phyloP scores from a whole-genome alignment of 2,888 invertebrate species.

The Drosophila peninsularis region DNA sequence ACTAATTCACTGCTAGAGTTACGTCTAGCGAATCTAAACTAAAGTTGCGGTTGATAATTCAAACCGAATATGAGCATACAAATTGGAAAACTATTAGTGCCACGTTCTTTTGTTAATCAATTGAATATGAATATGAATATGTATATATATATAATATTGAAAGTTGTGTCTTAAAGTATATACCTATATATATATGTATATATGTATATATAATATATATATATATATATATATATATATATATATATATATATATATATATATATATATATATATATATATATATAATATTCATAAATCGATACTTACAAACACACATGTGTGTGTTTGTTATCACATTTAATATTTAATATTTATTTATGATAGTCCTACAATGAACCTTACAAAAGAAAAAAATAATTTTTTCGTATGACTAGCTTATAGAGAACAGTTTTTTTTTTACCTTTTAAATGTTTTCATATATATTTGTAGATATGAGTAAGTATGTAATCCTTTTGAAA shows the following conservation, averaged over 20 bases:
- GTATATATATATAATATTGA: constrained; percentile 3
- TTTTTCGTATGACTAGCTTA: not conserved
- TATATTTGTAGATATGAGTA: not conserved
- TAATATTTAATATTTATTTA: not conserved
- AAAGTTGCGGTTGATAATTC: no score
- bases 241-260: not conserved
- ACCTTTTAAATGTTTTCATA: constrained; percentile 32
- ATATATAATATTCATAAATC: not conserved
- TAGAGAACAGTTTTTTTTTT: not conserved
- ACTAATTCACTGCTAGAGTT: no score
- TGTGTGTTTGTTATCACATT: not conserved
- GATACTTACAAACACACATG: not conserved
- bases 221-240: no score
- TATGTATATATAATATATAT: no score
- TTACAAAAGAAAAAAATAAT: not conserved
- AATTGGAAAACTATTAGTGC: no score
- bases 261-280: not conserved
- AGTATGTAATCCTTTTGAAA: constrained; percentile 20
- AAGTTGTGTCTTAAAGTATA: no score
- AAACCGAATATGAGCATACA: no score
- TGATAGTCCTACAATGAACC: constrained; percentile 1
- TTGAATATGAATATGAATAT: not conserved
- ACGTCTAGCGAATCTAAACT: no score
- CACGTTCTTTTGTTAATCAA: no score
- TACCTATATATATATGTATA: no score